phyloP scores from a whole-genome alignment of 2,888 invertebrate genomes.

The Helicoverpa assulta region DNA sequence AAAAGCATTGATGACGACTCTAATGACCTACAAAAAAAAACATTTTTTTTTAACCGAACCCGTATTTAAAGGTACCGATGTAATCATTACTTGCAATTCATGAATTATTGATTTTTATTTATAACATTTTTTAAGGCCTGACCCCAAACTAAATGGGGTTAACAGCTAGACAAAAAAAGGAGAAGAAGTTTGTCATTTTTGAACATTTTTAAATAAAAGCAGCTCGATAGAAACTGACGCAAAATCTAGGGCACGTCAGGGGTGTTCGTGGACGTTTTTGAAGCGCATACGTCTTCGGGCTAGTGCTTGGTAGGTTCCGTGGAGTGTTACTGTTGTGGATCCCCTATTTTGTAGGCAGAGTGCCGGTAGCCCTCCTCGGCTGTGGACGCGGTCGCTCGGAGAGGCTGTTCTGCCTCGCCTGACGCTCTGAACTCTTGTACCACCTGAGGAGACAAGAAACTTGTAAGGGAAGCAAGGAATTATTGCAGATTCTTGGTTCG shows the following conservation, averaged over 20 bases:
- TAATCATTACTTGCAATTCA: constrained; percentile 14
- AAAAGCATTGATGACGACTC: neutral
- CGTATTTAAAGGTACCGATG: constrained; percentile 17
- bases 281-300: constrained; percentile 21
- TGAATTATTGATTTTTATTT: constrained; percentile 12
- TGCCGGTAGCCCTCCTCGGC: constrained; percentile 76
- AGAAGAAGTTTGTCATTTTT: constrained; percentile 7
- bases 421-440: constrained; percentile 74
- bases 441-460: constrained; percentile 65
- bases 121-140: constrained; percentile 34
- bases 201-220: constrained; percentile 5
- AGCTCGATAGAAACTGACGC: neutral
- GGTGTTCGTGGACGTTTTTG: constrained; percentile 30
- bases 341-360: constrained; percentile 72
- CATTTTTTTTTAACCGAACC: constrained; percentile 2
- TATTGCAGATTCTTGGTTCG: no score
- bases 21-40: neutral
- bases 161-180: no score
- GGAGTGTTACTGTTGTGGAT: constrained; percentile 52
- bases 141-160: neutral
- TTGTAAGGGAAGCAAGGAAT: no score
- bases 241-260: neutral
- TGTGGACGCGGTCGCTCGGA: constrained; percentile 77
- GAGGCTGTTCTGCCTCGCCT: constrained; percentile 62
- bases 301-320: constrained; percentile 13